Evolutionary conservation across 1,140 invertebrate genomes (phyloP).

Genomic region (Plectus sambesii): DNA sequence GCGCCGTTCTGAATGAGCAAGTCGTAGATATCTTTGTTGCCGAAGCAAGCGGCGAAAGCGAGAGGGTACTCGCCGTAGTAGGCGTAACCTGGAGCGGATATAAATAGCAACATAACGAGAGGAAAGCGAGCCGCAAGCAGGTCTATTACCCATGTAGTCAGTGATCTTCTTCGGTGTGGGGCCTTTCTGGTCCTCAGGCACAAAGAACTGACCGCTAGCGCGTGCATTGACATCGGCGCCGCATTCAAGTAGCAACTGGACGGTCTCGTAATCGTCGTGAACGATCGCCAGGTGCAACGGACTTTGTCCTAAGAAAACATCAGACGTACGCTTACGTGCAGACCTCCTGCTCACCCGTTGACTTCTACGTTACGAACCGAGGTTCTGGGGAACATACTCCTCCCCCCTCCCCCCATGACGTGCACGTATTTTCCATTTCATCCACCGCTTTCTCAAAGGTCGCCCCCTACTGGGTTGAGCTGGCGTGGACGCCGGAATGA

Average conservation of each 20-base stretch:
- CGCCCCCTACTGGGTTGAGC: too few relatives aligned
- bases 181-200: slow-evolving; percentile 67
- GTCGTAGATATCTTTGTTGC: slow-evolving; percentile 94
- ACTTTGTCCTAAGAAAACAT: slow-evolving; percentile 60
- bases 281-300: slow-evolving; percentile 89
- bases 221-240: slow-evolving; percentile 80
- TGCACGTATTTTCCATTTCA: too few relatives aligned
- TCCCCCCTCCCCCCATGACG: too few relatives aligned
- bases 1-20: slow-evolving; percentile 76
- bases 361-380: background rate
- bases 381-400: too few relatives aligned
- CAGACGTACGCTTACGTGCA: slow-evolving; percentile 4
- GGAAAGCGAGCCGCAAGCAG: slow-evolving; percentile 2
- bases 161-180: slow-evolving; percentile 62
- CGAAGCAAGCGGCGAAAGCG: slow-evolving; percentile 88
- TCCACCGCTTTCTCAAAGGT: too few relatives aligned
- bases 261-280: slow-evolving; percentile 86
- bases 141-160: slow-evolving; percentile 56
- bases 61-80: slow-evolving; percentile 70
- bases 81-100: slow-evolving; percentile 33
- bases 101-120: background rate
- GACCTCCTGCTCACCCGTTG: slow-evolving; percentile 2
- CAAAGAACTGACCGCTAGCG: slow-evolving; percentile 64
- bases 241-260: slow-evolving; percentile 69
- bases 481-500: too few relatives aligned